Conservation (phyloP, 2,888 invertebrate species). For the Trypoxylon attenuatum region DNA sequence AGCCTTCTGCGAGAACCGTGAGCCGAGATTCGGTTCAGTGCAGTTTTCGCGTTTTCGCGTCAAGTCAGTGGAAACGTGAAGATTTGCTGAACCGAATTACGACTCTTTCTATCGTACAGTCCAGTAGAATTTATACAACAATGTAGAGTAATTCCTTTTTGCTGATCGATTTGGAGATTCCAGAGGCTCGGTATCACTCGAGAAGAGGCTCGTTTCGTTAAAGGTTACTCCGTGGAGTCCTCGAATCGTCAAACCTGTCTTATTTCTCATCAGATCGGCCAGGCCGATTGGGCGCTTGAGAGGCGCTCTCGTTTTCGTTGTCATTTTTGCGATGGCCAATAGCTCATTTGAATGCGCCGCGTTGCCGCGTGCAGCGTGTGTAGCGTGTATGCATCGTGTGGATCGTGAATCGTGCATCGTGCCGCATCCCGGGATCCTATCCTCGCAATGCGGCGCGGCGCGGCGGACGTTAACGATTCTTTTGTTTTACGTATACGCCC, state of each 20-base stretch:
- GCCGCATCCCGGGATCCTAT: not conserved
- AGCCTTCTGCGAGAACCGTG: no score
- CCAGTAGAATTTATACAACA: constrained; percentile 26
- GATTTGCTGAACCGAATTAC: no score
- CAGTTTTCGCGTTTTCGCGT: no score
- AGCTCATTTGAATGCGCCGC: constrained; percentile 69
- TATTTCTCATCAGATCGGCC: constrained; percentile 42
- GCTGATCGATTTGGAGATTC: no score
- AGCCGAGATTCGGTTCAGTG: no score
- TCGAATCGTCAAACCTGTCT: constrained; percentile 30
- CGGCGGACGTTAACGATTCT: constrained; percentile 68
- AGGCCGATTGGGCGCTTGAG: constrained; percentile 5
- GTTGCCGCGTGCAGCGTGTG: constrained; percentile 44
- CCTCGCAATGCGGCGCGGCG: constrained; percentile 16
- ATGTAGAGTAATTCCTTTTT: constrained; percentile 3
- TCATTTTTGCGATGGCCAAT: constrained; percentile 64
- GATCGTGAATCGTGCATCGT: not conserved
- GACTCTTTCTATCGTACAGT: no score
- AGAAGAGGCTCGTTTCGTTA: no score
- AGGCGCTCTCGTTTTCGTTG: constrained; percentile 48
- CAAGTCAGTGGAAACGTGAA: no score
- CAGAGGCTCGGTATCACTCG: no score
- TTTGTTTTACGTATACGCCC: constrained; percentile 67
- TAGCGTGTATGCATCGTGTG: not conserved
- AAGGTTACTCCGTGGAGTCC: not conserved